These are phyloP conservation scores for Xestia c-nigrum DNA, from an alignment of 2,888 invertebrate species.

Conservation along the genomic window DNA sequence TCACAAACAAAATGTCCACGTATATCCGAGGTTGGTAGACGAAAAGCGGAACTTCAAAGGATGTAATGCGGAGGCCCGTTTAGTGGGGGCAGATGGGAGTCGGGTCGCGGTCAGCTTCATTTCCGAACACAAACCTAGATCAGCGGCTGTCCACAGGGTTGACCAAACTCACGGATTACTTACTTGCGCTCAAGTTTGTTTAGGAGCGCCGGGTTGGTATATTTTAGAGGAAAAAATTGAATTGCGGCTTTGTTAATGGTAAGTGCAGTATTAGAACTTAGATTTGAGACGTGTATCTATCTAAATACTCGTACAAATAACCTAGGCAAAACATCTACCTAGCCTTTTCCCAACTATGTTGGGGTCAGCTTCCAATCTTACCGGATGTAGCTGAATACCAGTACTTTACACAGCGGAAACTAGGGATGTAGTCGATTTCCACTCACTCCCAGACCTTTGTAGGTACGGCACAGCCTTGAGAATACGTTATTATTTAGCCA, in stretches of 20 bases:
- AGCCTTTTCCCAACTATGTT: background rate
- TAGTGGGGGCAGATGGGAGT: conserved; percentile 60
- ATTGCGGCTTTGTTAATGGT: background rate
- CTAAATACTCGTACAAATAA: background rate
- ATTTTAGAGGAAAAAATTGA: background rate
- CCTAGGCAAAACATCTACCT: background rate
- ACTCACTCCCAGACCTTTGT: background rate
- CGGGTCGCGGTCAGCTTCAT: conserved; percentile 70
- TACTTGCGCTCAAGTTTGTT: conserved; percentile 51
- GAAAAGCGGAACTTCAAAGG: conserved; percentile 75
- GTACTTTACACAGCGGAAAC: background rate
- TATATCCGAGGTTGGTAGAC: conserved; percentile 66
- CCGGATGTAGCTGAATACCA: too few relatives aligned
- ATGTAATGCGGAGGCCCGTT: conserved; percentile 68
- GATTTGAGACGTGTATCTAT: background rate
- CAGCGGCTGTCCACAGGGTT: conserved; percentile 60
- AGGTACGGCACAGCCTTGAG: background rate
- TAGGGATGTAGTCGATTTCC: background rate
- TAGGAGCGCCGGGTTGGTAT: conserved; percentile 5
- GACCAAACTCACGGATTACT: conserved; percentile 40
- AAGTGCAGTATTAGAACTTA: background rate
- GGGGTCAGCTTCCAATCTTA: too few relatives aligned
- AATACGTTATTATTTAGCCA: too few relatives aligned
- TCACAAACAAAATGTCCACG: conserved; percentile 70
- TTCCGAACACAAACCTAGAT: conserved; percentile 68